These are phyloP conservation scores for Gopherus flavomarginatus DNA, from an alignment of 2,113 vertebrate genomes.

Conservation along the genomic window DNA sequence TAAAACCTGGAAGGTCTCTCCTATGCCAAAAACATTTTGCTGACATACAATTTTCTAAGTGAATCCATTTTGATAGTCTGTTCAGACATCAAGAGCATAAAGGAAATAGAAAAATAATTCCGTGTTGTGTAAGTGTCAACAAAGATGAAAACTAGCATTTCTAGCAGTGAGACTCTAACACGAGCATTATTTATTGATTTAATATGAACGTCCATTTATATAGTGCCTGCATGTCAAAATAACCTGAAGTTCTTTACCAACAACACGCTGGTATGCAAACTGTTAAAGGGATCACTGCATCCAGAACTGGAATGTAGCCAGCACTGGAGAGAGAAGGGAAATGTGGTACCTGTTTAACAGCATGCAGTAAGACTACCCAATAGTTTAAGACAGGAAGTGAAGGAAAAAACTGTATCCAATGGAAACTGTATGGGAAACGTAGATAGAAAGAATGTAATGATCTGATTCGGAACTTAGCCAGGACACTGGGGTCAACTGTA, in stretches of 20 bases:
- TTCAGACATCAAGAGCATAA: not conserved
- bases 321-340: not conserved
- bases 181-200: not conserved
- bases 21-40: not conserved
- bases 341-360: not conserved
- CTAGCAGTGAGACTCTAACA: not conserved
- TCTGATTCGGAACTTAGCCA: not conserved
- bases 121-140: not conserved
- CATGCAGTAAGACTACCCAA: not conserved
- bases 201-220: not conserved
- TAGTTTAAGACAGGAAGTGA: conserved; percentile 2
- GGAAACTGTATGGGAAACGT: not conserved
- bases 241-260: not conserved
- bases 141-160: not conserved
- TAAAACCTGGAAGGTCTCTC: conserved; percentile 35
- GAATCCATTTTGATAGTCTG: not conserved
- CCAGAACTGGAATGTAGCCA: not conserved
- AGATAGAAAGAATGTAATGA: not conserved
- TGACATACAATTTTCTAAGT: not conserved
- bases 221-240: not conserved
- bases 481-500: conserved; percentile 13
- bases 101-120: not conserved
- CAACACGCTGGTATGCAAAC: not conserved
- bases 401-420: not conserved
- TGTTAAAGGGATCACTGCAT: fast-evolving